Evolutionary conservation across 2,113 vertebrate genomes (phyloP), one percentile per base, ranked within the genome.

Genomic region (Acanthochromis polyacanthus): DNA sequence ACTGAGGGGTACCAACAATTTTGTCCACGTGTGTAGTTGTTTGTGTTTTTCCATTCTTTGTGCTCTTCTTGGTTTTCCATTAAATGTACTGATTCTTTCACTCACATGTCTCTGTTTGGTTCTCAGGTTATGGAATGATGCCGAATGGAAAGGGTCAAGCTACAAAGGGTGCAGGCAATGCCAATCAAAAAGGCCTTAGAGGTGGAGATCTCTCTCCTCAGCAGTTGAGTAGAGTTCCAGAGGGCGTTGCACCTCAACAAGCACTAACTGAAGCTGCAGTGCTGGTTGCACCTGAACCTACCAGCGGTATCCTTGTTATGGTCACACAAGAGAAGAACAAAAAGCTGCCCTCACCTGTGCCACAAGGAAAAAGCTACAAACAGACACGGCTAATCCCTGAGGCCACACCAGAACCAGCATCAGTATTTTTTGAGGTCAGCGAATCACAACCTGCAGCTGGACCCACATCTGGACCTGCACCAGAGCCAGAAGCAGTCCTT

Each of bases 71-170:
- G 40, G 1, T 23, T 82, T n/a, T 28, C 8, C 3, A 51, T 52
- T 30, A 10, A 19, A 5, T 5, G 4, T 16, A 5, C 3, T 32
- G 58, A 45, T 9, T 5, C 10, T 50, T 76, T 67, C 45, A 19
- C 4, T 25, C 43, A 43, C 53, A 25, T 55, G 36, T 86, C 14
- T 74, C 3, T 88, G 6, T 80, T 84, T 73, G 14, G 11, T 75
- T 77, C 56, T 50, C 78, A 95, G 93, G 91, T 56, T 91, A 91
- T 10, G 82, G 75, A 10, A 50, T 52, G 63, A 38, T 82, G 23
- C 82, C 52, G 5, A 81, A 86, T 73, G 86, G 72, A 10, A 88
- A 87, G 38, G 61, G 43, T 23, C 71, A 70, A 19, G 19, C 38
- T 46, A 30, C 57, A 20, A 88, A 80, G 63, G 78, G 59, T 30